Base-by-base conservation (phyloP, 2,888 invertebrate genomes). In the Eupithecia subfuscata region DNA sequence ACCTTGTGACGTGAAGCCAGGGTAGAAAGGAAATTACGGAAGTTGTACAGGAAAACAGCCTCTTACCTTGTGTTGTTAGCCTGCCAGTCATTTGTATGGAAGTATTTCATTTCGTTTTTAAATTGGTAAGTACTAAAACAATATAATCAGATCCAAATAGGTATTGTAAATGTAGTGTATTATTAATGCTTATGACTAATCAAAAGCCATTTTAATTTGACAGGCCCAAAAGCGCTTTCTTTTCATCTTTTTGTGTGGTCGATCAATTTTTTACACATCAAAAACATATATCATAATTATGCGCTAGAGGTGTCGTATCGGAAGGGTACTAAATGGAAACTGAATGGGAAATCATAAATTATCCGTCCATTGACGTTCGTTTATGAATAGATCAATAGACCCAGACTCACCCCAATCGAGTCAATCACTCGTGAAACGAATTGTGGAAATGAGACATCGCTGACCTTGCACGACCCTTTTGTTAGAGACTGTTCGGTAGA, bases 401-500 rank as follows among this genome's bases (percentile, higher is more conserved):
- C 67, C 40, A 34, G 37, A n/a, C 37, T 40, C 67, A 67, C 67
- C 40, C 40, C 40, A 40, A 16, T 64, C 9, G 64, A 64, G 64
- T 64, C 34, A 11, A 67, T 67, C 67, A 67, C 67, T 64, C 64
- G 64, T 22, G 37, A 37, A 67, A 37, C 34, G n/a, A 40, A 67
- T 67, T 67, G 37, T 67, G 40, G 34, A 40, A 40, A 34, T 64
- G 34, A 64, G 37, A 37, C 37, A 67, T 67, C 67, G 18, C n/a
- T 67, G 67, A 67, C 67, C 67, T 34, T 37, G n/a, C 67, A 22
- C 67, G 67, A 67, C 34, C 67, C n/a, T 67, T 67, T 37, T 67
- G 37, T 65, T 18, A n/a, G 34, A n/a, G 40, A 65, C 40, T 40
- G 37, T 34, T 18, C 64, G 30, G 16, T 16, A 64, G 34, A 64